Conservation (phyloP, 2,797 vertebrate species). For the Acropternis orthonyx region DNA sequence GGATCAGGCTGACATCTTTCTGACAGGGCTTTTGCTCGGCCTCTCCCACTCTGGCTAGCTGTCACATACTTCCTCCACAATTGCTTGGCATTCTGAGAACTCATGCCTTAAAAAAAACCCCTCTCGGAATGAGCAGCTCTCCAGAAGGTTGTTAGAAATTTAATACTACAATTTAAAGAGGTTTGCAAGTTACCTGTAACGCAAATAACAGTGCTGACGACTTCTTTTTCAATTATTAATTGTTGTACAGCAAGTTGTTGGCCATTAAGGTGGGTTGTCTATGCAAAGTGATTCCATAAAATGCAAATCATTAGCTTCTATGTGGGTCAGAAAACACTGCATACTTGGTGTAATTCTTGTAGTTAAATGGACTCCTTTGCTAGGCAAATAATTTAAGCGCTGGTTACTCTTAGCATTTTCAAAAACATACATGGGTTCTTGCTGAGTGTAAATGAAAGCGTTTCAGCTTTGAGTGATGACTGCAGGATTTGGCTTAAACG, state of each 20-base stretch:
- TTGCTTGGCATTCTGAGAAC: background rate
- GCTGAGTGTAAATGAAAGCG: conserved; percentile 22
- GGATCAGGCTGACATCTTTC: background rate
- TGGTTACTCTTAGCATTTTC: background rate
- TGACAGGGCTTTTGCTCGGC: background rate
- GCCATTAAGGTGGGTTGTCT: background rate
- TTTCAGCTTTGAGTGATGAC: background rate
- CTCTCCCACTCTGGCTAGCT: background rate
- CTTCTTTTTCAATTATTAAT: conserved; percentile 35
- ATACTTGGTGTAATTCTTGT: background rate
- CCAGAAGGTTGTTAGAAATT: background rate
- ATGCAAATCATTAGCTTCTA: conserved; percentile 36
- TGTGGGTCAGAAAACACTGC: conserved; percentile 44
- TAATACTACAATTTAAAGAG: conserved; percentile 6
- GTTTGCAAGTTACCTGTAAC: conserved; percentile 14
- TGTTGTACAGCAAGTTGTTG: background rate
- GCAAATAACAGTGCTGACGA: background rate
- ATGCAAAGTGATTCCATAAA: conserved; percentile 29
- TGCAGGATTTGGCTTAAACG: conserved; percentile 29
- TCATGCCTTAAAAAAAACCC: background rate
- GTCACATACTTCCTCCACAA: background rate
- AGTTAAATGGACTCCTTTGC: conserved; percentile 7
- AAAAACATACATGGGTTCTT: background rate
- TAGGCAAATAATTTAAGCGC: conserved; percentile 27
- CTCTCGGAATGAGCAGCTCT: background rate